phyloP scores from a whole-genome alignment of 1,140 invertebrate species.

The Heliconius himera region DNA sequence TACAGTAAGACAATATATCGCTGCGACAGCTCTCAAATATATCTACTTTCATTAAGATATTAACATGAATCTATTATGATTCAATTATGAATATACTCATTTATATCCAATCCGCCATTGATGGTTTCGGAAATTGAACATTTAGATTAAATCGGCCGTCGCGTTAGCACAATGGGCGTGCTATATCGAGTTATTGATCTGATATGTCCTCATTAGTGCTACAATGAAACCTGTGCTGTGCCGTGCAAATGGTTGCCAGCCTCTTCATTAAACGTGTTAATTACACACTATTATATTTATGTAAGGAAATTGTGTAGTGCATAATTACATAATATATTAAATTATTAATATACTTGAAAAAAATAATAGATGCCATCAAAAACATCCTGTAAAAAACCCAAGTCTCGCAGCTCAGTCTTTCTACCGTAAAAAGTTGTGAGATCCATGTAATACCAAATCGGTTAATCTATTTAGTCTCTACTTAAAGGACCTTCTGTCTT shows the following conservation, averaged over 20 bases:
- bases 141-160: constrained; percentile 27
- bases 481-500: too few species aligned
- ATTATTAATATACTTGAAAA: too few species aligned
- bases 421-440: too few species aligned
- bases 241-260: background rate
- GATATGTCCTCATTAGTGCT: constrained; percentile 10
- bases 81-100: constrained; percentile 14
- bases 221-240: background rate
- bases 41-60: background rate
- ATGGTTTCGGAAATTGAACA: constrained; percentile 32
- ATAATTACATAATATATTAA: too few species aligned
- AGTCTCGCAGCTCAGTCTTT: too few species aligned
- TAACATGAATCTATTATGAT: background rate
- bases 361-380: too few species aligned
- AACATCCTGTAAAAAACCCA: too few species aligned
- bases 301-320: background rate
- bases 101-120: background rate
- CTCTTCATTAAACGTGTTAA: background rate
- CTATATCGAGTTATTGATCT: constrained; percentile 22
- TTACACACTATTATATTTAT: background rate
- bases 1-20: too few species aligned
- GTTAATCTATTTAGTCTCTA: too few species aligned
- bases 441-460: too few species aligned
- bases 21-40: too few species aligned
- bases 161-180: constrained; percentile 27